Percentiles rank a stretch among this genome's conserved stretches.
Evolutionary conservation across 2,113 vertebrate genomes (phyloP).

Genomic region (Lasiurus cinereus): DNA sequence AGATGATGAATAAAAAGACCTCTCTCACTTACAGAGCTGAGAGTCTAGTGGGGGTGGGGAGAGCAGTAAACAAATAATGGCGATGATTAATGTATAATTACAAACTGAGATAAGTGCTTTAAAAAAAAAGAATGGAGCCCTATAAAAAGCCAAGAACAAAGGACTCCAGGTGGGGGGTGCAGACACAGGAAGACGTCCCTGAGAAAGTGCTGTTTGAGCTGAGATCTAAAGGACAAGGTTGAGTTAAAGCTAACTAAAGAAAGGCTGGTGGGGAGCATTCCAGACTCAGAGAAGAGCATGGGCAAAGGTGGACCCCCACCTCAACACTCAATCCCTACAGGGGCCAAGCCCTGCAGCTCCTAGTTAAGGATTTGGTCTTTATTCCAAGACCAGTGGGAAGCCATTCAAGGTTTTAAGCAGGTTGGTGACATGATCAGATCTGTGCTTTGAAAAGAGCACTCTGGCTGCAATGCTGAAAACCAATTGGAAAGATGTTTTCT

Average conservation of each 20-base stretch:
- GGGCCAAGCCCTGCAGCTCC: background rate
- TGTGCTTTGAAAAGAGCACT: conserved; percentile 75
- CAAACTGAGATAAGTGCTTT: conserved; percentile 35
- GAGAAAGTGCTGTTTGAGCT: conserved; percentile 2
- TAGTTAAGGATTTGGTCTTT: conserved; percentile 74
- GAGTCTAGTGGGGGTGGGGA: background rate
- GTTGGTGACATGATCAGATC: conserved; percentile 76
- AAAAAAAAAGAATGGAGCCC: background rate
- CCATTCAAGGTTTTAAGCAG: conserved; percentile 69
- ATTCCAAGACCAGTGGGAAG: conserved; percentile 75
- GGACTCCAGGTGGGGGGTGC: background rate
- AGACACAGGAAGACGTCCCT: background rate
- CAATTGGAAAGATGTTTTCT: conserved; percentile 74
- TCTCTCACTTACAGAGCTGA: background rate
- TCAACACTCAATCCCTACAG: background rate
- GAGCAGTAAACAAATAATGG: conserved; percentile 1
- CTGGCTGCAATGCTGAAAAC: conserved; percentile 58
- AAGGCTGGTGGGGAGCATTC: background rate
- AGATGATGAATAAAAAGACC: background rate
- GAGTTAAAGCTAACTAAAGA: background rate
- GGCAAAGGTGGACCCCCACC: background rate
- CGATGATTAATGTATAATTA: conserved; percentile 34
- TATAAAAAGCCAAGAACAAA: conserved; percentile 29
- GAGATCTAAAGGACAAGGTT: conserved; percentile 47
- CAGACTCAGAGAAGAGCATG: background rate